These are phyloP conservation scores for Vidua chalybeata DNA, from an alignment of 2,113 vertebrate genomes.

Conservation along the genomic window DNA sequence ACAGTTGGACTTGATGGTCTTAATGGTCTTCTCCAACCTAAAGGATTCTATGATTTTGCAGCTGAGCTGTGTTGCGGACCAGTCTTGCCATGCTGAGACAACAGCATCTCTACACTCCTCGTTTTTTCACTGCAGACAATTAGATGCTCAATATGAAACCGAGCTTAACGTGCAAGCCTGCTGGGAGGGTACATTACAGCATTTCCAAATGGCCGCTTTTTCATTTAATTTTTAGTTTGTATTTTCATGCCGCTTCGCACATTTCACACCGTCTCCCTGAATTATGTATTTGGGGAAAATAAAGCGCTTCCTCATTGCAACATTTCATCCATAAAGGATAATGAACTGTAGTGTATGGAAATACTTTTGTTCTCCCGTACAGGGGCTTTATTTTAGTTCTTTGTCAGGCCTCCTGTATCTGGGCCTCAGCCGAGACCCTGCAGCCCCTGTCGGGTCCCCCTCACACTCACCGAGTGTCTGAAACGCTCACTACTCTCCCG, in stretches of 20 bases:
- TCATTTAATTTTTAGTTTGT: neutral
- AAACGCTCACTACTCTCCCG: rapidly evolving
- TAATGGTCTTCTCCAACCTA: neutral
- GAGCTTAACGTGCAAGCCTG: neutral
- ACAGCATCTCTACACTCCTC: neutral
- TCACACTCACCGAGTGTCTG: rapidly evolving
- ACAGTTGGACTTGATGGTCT: neutral
- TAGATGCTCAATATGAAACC: neutral
- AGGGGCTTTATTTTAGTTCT: neutral
- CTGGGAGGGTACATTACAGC: neutral
- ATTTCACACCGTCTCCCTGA: neutral
- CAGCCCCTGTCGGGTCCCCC: rapidly evolving
- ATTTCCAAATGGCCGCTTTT: neutral
- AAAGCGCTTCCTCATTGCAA: neutral
- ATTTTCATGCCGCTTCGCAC: neutral
- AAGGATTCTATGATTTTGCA: neutral
- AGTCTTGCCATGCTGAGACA: neutral
- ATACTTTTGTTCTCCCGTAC: neutral
- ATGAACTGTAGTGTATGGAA: rapidly evolving
- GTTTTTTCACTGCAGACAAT: neutral
- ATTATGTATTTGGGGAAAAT: neutral
- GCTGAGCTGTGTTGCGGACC: neutral
- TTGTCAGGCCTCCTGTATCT: rapidly evolving
- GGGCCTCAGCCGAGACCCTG: too few species aligned
- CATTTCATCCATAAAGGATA: neutral